These are phyloP conservation scores for Pachyuromys duprasi DNA, from an alignment of 2,797 vertebrate genomes.

Conservation along the genomic window DNA sequence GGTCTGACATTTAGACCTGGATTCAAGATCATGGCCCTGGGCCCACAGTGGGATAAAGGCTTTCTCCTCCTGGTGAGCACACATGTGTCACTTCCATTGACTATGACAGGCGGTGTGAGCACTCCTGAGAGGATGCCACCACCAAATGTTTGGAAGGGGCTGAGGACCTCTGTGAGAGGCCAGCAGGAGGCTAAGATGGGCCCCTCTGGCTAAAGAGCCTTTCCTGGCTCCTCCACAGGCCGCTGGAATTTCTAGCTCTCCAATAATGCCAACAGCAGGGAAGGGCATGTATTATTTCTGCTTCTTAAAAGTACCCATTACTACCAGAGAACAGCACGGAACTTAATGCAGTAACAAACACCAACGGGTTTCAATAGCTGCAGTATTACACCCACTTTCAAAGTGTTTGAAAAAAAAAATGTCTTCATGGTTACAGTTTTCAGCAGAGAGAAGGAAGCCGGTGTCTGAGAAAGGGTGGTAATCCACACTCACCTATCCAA, in stretches of 20 bases:
- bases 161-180: constrained; percentile 42
- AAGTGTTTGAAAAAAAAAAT: not conserved
- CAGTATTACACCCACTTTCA: not conserved
- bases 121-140: constrained; percentile 81
- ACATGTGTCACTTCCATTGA: constrained; percentile 86
- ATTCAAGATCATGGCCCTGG: constrained; percentile 86
- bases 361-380: not conserved
- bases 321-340: not conserved
- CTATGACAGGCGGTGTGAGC: constrained; percentile 82
- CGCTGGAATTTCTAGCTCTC: not conserved
- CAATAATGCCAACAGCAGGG: not conserved
- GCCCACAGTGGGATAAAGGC: constrained; percentile 83
- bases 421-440: not conserved
- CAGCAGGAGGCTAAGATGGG: not conserved
- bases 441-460: not conserved
- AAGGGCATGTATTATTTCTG: not conserved
- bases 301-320: constrained; percentile 2
- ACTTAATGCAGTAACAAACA: not conserved
- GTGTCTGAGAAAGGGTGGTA: not conserved
- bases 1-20: constrained; percentile 87
- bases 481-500: not conserved
- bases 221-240: not conserved
- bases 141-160: constrained; percentile 78
- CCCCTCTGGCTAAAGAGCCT: not conserved
- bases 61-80: constrained; percentile 83